Conservation (phyloP, 2,888 invertebrate species). For the Ophion obscuratus region DNA sequence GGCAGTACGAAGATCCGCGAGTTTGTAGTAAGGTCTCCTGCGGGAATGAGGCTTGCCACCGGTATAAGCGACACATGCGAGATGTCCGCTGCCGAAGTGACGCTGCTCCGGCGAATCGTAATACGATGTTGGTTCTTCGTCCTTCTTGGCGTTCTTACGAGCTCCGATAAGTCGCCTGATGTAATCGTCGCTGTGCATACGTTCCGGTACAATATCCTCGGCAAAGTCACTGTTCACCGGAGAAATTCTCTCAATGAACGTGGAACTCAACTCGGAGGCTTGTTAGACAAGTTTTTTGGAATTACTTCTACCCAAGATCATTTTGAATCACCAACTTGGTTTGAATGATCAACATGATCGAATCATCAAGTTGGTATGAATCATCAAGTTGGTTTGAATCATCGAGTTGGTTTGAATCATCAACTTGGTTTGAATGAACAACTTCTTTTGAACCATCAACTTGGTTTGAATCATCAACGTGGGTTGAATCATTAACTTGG, state of each 20-base stretch:
- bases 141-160: conserved; percentile 87
- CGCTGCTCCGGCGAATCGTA: conserved; percentile 87
- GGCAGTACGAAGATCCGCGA: conserved; percentile 86
- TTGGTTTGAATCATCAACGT: too few species aligned
- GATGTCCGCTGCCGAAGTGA: conserved; percentile 89
- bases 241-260: conserved; percentile 57
- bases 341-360: too few species aligned
- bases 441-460: too few species aligned
- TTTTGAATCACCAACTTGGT: too few species aligned
- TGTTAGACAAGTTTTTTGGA: not conserved
- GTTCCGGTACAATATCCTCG: conserved; percentile 85
- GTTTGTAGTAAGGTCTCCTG: conserved; percentile 89
- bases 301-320: not conserved
- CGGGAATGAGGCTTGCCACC: conserved; percentile 92
- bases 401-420: too few species aligned
- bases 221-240: conserved; percentile 85
- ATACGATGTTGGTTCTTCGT: conserved; percentile 85
- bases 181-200: conserved; percentile 89
- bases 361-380: too few species aligned
- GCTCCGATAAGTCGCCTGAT: conserved; percentile 89
- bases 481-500: too few species aligned
- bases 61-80: conserved; percentile 93
- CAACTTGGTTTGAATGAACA: too few species aligned
- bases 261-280: conserved; percentile 17
- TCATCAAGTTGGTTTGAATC: too few species aligned